Conservation (phyloP, 2,113 vertebrate species). For the Otocyon megalotis region DNA sequence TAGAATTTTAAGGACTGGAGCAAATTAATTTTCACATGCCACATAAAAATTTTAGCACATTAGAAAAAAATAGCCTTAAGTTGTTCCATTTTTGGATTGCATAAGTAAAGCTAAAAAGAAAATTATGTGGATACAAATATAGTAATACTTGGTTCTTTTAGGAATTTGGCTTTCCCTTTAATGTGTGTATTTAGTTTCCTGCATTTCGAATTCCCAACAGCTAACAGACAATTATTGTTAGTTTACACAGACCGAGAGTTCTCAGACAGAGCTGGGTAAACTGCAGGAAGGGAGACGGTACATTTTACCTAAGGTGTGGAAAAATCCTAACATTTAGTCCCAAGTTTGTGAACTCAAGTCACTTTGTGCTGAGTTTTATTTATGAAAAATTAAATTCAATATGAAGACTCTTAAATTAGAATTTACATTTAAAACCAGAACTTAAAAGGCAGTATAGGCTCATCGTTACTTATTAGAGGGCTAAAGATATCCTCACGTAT, state of each 20-base stretch:
- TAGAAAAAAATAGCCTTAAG: slow-evolving; percentile 56
- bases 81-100: slow-evolving; percentile 63
- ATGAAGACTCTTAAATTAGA: neutral
- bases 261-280: neutral
- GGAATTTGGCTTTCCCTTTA: slow-evolving; percentile 13
- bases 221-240: neutral
- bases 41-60: slow-evolving; percentile 65
- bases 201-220: slow-evolving; percentile 28
- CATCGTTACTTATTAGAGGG: neutral
- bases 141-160: slow-evolving; percentile 54
- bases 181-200: neutral
- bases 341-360: neutral
- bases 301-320: neutral
- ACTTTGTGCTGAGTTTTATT: slow-evolving; percentile 11
- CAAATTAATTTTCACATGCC: slow-evolving; percentile 63
- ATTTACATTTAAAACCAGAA: neutral
- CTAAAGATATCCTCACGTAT: neutral
- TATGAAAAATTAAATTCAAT: slow-evolving; percentile 10
- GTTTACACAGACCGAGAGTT: neutral
- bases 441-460: neutral
- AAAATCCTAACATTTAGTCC: slow-evolving; percentile 24
- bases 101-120: slow-evolving; percentile 62
- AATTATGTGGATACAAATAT: slow-evolving; percentile 48
- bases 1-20: slow-evolving; percentile 63
- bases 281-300: neutral